Conservation (phyloP, 2,888 invertebrate genomes). For the Sphecodes monilicornis region DNA sequence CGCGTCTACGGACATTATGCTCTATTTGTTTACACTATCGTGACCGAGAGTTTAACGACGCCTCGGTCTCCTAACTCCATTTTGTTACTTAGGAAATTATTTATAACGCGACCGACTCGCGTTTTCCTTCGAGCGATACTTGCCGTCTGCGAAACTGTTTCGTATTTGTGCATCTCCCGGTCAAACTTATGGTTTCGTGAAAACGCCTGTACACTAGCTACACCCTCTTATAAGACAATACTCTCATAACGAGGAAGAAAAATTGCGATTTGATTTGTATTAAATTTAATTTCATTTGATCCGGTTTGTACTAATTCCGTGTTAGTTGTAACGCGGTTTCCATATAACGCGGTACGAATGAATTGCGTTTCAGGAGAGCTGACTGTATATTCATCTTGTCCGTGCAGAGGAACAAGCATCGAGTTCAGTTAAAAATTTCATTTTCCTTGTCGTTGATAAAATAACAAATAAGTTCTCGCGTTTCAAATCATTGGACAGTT, state of each 20-base stretch:
- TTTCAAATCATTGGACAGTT: background rate
- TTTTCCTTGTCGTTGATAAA: background rate
- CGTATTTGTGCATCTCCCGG: background rate
- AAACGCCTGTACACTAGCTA: background rate
- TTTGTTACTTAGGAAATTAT: background rate
- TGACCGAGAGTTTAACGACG: background rate
- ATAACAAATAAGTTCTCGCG: background rate
- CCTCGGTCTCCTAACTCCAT: conserved; percentile 3
- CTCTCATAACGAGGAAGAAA: too few relatives aligned
- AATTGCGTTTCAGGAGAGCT: too few relatives aligned
- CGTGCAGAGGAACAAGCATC: too few relatives aligned
- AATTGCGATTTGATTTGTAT: too few relatives aligned
- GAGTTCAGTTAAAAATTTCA: background rate
- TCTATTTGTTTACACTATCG: conserved; percentile 25
- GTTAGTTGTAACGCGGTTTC: too few relatives aligned
- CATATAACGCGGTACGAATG: too few relatives aligned
- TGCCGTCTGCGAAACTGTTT: too few relatives aligned
- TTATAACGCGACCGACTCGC: background rate
- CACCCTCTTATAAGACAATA: too few relatives aligned
- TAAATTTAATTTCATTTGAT: too few relatives aligned
- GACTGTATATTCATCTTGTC: background rate
- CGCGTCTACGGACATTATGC: conserved; percentile 49
- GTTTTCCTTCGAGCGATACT: too few relatives aligned
- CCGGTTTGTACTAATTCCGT: too few relatives aligned
- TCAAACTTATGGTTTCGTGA: background rate